Evolutionary conservation across 2,888 invertebrate species (phyloP), one percentile per base, ranked within the genome.

Genomic region (Ellobium chinense): DNA sequence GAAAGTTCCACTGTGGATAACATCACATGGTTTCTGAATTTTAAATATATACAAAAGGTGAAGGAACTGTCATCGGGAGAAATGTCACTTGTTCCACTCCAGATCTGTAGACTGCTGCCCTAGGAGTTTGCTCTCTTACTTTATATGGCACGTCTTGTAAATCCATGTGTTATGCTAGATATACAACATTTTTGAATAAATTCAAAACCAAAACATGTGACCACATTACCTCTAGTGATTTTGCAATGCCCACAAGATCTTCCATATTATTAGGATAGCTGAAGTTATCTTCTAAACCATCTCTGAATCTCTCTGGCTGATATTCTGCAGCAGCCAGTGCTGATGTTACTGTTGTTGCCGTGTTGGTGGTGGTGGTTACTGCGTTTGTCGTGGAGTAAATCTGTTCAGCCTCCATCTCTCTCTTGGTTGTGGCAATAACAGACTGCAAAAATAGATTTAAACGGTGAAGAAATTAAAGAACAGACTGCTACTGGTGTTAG

Each of bases 241-340:
- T 69, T 14, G 62, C 62, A 34, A 70, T 78, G 7, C 36, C 36
- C 39, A 69, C 56, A 0, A 78, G 39, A 24, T 78, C 78, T 9
- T 78, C 78, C 62, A 70, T 31, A 69, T 78, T 78, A 39, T 78
- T 62, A 18, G 78, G 78, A 27, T 62, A 78, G 27, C 78, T 78
- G 21, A 78, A 66, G 27, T 24, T 24, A 21, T 29, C 24, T 12
- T 7, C 46, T 1, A 29, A 34, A 24, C 14, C 34, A 34, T 56
- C 66, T 56, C 29, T 24, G 12, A 58, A 36, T 14, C 21, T 72
- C 27, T 36, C 56, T 12, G 31, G n/a, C 34, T 12, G 54, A 4
- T 7, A 31, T 9, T 31, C 60, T 58, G 72, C 24, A 24, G 58
- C 24, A 5, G 31, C 24, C n/a, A 18, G 34, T 21, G 14, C 36